Percentiles rank a stretch among this genome's conserved stretches.
Conservation (phyloP, 2,113 vertebrate genomes). For the Aythya baeri region DNA sequence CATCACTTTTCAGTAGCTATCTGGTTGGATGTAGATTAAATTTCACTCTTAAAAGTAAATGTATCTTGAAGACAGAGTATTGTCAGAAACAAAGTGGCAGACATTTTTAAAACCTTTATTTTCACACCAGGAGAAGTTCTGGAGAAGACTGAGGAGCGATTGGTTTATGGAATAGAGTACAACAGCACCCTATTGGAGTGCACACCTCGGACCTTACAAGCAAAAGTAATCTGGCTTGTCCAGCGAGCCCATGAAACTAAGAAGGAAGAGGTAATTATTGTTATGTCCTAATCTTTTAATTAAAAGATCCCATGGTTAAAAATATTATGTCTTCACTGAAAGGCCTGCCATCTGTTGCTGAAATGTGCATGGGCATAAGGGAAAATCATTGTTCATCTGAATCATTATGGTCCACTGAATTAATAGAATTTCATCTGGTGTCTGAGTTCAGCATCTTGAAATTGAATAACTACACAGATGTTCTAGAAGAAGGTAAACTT, state of each 20-base stretch:
- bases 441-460: background rate
- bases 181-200: conserved; percentile 96
- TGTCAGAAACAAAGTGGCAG: background rate
- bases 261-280: conserved; percentile 84
- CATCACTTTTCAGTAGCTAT: background rate
- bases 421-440: background rate
- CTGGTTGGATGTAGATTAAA: background rate
- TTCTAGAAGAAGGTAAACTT: background rate
- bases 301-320: background rate
- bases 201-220: conserved; percentile 90
- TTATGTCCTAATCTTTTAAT: background rate
- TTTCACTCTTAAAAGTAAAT: background rate
- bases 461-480: background rate
- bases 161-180: conserved; percentile 89
- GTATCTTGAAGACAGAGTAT: background rate
- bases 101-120: background rate
- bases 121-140: conserved; percentile 69
- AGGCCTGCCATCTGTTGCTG: background rate
- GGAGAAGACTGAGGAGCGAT: conserved; percentile 80
- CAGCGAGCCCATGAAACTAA: conserved; percentile 80
- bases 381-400: background rate
- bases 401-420: background rate
- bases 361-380: background rate
- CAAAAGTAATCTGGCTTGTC: conserved; percentile 91
- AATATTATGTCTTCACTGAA: background rate